These are phyloP conservation scores for Linyphia triangularis DNA, from an alignment of 2,888 invertebrate species.

Conservation along the genomic window DNA sequence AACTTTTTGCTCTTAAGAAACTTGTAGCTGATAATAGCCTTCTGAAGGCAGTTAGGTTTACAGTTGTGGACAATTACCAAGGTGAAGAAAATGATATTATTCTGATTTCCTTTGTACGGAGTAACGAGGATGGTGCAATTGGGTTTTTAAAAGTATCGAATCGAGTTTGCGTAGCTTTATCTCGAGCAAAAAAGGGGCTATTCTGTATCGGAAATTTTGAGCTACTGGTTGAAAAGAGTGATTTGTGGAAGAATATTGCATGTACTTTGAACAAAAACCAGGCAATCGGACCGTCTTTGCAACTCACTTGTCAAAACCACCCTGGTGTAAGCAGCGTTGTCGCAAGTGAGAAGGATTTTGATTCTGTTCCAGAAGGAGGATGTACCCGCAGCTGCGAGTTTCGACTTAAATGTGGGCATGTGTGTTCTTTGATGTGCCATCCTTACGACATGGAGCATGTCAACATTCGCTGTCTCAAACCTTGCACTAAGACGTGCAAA, in stretches of 20 bases:
- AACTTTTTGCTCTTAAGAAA: slow-evolving; percentile 76
- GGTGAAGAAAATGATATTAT: slow-evolving; percentile 78
- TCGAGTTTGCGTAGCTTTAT: slow-evolving; percentile 78
- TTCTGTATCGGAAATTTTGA: slow-evolving; percentile 76
- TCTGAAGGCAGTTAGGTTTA: slow-evolving; percentile 48
- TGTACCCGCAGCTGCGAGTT: slow-evolving; percentile 79
- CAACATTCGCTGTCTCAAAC: slow-evolving; percentile 46
- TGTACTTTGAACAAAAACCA: slow-evolving; percentile 37
- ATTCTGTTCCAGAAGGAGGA: slow-evolving; percentile 76
- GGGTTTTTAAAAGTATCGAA: slow-evolving; percentile 79
- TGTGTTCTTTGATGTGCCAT: slow-evolving; percentile 78
- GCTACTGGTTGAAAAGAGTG: slow-evolving; percentile 50
- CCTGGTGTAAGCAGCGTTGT: slow-evolving; percentile 45
- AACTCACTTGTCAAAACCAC: slow-evolving; percentile 73
- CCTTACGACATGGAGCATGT: slow-evolving; percentile 54
- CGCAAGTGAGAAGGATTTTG: slow-evolving; percentile 50
- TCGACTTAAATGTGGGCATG: slow-evolving; percentile 80
- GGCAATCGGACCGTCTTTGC: slow-evolving; percentile 51
- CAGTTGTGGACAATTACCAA: slow-evolving; percentile 77
- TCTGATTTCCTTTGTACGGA: slow-evolving; percentile 77
- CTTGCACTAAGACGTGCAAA: slow-evolving; percentile 47
- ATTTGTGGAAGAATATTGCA: slow-evolving; percentile 70
- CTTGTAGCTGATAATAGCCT: background rate
- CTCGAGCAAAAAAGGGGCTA: slow-evolving; percentile 76
- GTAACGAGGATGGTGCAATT: slow-evolving; percentile 77